Evolutionary conservation across 1,140 invertebrate genomes (phyloP).

Genomic region (Brachionus plicatilis): DNA sequence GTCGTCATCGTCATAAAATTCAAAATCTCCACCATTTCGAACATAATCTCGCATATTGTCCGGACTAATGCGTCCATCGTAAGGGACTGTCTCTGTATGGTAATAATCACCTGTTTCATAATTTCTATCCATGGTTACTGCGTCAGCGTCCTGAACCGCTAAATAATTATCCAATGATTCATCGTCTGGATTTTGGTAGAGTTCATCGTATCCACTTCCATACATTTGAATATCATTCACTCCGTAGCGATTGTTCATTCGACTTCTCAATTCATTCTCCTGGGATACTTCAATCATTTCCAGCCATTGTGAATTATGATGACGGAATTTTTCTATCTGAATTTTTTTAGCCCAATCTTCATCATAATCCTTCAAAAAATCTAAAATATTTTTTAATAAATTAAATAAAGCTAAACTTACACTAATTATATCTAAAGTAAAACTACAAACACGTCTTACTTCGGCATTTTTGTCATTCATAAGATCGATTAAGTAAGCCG

Average conservation of each 20-base stretch:
- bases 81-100: slow-evolving; percentile 2
- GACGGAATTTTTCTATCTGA: slow-evolving; percentile 85
- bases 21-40: slow-evolving; percentile 1
- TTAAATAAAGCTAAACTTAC: slow-evolving; percentile 56
- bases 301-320: slow-evolving; percentile 94
- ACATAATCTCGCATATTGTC: not conserved
- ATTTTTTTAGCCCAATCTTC: slow-evolving; percentile 83
- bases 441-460: slow-evolving; percentile 83
- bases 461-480: slow-evolving; percentile 93
- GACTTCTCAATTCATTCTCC: not conserved
- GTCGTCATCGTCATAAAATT: slow-evolving; percentile 18
- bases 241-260: not conserved
- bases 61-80: slow-evolving; percentile 10
- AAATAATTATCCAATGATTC: slow-evolving; percentile 14
- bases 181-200: not conserved
- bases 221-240: not conserved
- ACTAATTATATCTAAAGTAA: slow-evolving; percentile 81
- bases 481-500: slow-evolving; percentile 91
- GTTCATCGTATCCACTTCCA: not conserved
- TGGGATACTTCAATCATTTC: slow-evolving; percentile 71
- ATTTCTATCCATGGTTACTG: not conserved
- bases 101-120: not conserved
- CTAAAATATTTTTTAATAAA: slow-evolving; percentile 42
- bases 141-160: not conserved
- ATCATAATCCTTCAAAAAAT: slow-evolving; percentile 66